Conservation (phyloP, 2,888 invertebrate species). For the Labia minor region DNA sequence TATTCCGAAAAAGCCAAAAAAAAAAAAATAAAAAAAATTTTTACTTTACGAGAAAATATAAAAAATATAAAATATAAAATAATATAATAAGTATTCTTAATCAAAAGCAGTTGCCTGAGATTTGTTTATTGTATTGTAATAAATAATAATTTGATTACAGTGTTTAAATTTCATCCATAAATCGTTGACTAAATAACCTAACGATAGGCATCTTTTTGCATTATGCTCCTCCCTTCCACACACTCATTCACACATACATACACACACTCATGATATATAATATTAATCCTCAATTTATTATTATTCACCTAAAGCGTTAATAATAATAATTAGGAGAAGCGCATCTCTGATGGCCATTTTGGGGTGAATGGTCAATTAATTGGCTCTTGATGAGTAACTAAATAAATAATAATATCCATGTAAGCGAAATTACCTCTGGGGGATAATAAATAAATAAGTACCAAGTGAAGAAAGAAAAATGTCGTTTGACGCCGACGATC, state of each 20-base stretch:
- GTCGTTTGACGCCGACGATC: not conserved
- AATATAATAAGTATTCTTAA: too few species aligned
- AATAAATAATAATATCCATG: not conserved
- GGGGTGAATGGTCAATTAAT: conserved; percentile 5
- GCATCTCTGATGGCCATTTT: not conserved
- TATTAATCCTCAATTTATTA: not conserved
- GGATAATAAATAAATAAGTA: not conserved
- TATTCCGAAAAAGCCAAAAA: too few species aligned
- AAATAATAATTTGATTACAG: not conserved
- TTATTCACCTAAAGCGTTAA: conserved; percentile 7
- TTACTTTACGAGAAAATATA: too few species aligned
- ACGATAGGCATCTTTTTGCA: not conserved
- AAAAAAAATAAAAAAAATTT: too few species aligned
- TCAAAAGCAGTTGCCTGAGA: too few species aligned
- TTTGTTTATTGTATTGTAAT: not conserved
- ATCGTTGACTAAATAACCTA: not conserved
- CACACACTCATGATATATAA: not conserved
- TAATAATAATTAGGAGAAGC: not conserved
- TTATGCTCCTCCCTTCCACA: not conserved
- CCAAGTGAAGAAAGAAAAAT: not conserved
- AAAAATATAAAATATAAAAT: too few species aligned
- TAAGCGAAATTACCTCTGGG: not conserved
- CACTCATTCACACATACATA: not conserved
- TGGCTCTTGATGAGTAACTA: conserved; percentile 2
- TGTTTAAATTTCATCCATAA: conserved; percentile 1